Percentiles rank a stretch among this genome's conserved stretches.
phyloP scores from a whole-genome alignment of 2,888 invertebrate species.

The Aleiodes alternator region DNA sequence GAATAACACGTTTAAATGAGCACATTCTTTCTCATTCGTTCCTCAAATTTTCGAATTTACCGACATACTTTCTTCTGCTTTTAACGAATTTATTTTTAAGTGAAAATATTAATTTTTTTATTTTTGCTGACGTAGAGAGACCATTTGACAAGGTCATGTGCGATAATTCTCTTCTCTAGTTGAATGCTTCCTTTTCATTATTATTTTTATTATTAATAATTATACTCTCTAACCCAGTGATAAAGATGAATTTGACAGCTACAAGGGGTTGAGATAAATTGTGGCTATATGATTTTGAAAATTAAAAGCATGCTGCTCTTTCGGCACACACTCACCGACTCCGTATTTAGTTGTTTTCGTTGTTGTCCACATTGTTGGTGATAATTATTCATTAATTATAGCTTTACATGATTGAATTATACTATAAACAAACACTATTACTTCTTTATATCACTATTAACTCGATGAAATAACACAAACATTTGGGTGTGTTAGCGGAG shows the following conservation, averaged over 20 bases:
- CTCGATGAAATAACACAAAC: conserved; percentile 68
- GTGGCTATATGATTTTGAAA: conserved; percentile 14
- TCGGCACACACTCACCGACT: conserved; percentile 80
- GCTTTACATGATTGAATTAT: conserved; percentile 62
- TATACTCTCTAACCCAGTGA: background rate
- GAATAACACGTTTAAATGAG: conserved; percentile 45
- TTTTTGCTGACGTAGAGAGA: too few species aligned
- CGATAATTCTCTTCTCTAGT: background rate
- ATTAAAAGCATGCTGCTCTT: conserved; percentile 11
- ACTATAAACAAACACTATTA: conserved; percentile 53
- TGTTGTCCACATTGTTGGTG: conserved; percentile 82
- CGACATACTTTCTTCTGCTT: background rate
- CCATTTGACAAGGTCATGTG: background rate
- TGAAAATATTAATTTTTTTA: background rate
- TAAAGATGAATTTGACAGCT: conserved; percentile 19
- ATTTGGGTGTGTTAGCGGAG: conserved; percentile 69
- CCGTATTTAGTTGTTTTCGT: conserved; percentile 85
- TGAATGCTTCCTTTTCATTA: background rate
- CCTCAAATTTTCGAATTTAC: conserved; percentile 6
- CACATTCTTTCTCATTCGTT: conserved; percentile 38
- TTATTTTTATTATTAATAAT: background rate
- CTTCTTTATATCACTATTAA: conserved; percentile 59
- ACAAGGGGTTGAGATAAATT: conserved; percentile 12
- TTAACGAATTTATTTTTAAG: conserved; percentile 10
- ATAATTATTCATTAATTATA: conserved; percentile 38